These are phyloP conservation scores for Portevinia maculata DNA, from an alignment of 2,888 invertebrate genomes.

Conservation along the genomic window DNA sequence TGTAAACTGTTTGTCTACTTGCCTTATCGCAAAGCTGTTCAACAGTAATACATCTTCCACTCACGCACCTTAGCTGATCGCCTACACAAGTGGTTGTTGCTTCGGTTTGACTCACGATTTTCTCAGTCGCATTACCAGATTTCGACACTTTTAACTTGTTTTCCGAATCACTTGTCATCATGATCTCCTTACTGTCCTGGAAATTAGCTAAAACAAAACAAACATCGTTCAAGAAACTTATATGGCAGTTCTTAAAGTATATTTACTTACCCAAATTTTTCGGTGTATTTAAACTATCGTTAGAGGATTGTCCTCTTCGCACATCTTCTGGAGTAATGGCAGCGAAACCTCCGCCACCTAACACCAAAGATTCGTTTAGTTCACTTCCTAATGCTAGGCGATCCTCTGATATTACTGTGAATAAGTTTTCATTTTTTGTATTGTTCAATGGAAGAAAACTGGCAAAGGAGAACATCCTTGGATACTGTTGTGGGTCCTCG, in stretches of 20 bases:
- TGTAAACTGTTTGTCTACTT: slow-evolving; percentile 55
- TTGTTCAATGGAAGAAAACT: slow-evolving; percentile 80
- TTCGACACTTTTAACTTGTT: slow-evolving; percentile 81
- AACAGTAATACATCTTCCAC: slow-evolving; percentile 86
- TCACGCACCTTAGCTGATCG: slow-evolving; percentile 86
- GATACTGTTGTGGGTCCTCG: slow-evolving; percentile 78
- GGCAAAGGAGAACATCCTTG: slow-evolving; percentile 80
- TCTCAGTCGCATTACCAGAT: slow-evolving; percentile 59
- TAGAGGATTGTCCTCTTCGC: not conserved
- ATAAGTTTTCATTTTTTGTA: slow-evolving; percentile 77
- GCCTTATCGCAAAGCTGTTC: slow-evolving; percentile 86
- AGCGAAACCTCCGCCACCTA: not conserved
- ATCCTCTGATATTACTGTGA: slow-evolving; percentile 76
- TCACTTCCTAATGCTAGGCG: slow-evolving; percentile 73
- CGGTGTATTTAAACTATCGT: not conserved
- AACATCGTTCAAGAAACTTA: too few relatives aligned
- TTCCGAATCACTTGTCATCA: slow-evolving; percentile 85
- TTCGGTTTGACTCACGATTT: slow-evolving; percentile 4
- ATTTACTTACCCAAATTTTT: slow-evolving; percentile 33
- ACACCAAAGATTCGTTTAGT: slow-evolving; percentile 70
- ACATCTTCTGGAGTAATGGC: not conserved
- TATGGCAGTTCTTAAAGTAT: too few relatives aligned
- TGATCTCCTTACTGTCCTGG: slow-evolving; percentile 85
- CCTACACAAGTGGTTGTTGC: slow-evolving; percentile 81
- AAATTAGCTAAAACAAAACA: slow-evolving; percentile 82